Conservation (phyloP, 2,113 vertebrate genomes). For the Symphodus melops region DNA sequence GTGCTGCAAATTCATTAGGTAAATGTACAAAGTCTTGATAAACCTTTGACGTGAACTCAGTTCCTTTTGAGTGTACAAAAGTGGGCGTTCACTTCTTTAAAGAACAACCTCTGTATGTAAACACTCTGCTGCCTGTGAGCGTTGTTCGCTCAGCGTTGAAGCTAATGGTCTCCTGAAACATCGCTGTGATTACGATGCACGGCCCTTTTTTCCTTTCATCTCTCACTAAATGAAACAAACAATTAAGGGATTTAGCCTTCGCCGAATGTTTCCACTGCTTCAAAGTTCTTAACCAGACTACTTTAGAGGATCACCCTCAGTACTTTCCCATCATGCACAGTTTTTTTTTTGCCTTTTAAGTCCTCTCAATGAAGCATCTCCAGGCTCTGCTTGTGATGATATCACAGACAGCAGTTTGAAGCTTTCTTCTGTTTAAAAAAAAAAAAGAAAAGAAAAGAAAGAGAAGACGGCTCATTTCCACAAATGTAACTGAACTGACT, state of each 20-base stretch:
- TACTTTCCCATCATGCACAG: constrained; percentile 53
- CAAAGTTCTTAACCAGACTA: constrained; percentile 28
- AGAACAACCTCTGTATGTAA: background rate
- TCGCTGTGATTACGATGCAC: constrained; percentile 10
- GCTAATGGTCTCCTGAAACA: constrained; percentile 8
- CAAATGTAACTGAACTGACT: constrained; percentile 45
- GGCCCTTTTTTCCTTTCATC: background rate
- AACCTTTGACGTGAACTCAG: background rate
- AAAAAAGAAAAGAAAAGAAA: constrained; percentile 57
- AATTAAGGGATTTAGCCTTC: constrained; percentile 7
- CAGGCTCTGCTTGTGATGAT: constrained; percentile 35
- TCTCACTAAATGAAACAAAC: constrained; percentile 17
- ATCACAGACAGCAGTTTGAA: constrained; percentile 32
- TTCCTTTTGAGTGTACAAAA: background rate
- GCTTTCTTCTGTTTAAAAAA: constrained; percentile 37
- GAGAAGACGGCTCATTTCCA: constrained; percentile 47
- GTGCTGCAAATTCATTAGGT: too few species aligned
- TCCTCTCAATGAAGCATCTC: constrained; percentile 46
- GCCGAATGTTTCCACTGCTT: constrained; percentile 21
- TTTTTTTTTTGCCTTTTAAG: constrained; percentile 49
- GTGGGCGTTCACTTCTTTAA: background rate
- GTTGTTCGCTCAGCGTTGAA: background rate
- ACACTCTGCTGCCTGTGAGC: background rate
- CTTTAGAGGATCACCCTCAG: constrained; percentile 43
- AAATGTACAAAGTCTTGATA: background rate